Percentiles rank a stretch among this genome's conserved stretches.
These are phyloP conservation scores for Pygocentrus nattereri DNA, from an alignment of 2,797 vertebrate genomes.

Conservation along the genomic window DNA sequence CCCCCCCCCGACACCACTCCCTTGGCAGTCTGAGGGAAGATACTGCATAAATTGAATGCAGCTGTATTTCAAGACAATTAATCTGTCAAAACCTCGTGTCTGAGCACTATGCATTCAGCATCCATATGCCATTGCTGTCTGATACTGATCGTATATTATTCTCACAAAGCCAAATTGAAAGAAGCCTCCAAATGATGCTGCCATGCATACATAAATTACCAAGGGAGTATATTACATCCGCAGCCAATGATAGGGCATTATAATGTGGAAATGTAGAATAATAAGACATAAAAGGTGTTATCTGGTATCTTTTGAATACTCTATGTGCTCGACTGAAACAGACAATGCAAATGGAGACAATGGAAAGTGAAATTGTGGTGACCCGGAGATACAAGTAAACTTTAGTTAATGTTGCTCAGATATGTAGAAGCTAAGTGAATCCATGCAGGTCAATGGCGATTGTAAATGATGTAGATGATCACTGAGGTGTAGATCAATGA, in stretches of 20 bases:
- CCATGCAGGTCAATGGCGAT: neutral
- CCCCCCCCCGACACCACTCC: neutral
- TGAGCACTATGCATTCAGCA: slow-evolving; percentile 59
- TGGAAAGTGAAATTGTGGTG: neutral
- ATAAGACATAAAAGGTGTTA: slow-evolving; percentile 50
- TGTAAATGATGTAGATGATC: neutral
- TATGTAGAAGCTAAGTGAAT: neutral
- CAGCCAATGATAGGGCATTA: slow-evolving; percentile 38
- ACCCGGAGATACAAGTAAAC: neutral
- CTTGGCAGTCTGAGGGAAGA: slow-evolving; percentile 61
- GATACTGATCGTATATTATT: slow-evolving; percentile 66
- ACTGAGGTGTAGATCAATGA: neutral
- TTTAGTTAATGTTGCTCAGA: neutral
- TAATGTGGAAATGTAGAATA: slow-evolving; percentile 50
- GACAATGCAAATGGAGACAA: neutral
- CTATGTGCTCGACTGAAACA: neutral
- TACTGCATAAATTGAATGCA: slow-evolving; percentile 64
- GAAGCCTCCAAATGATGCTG: slow-evolving; percentile 55
- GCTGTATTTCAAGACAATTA: slow-evolving; percentile 68
- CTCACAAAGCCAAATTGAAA: slow-evolving; percentile 61
- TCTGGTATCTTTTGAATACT: slow-evolving; percentile 32
- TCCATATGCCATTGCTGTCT: slow-evolving; percentile 64
- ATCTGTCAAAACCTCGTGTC: slow-evolving; percentile 59
- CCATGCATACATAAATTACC: slow-evolving; percentile 59
- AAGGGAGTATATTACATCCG: slow-evolving; percentile 53